Base-by-base conservation (phyloP, 2,113 vertebrate genomes). In the Spea multiplicata region DNA sequence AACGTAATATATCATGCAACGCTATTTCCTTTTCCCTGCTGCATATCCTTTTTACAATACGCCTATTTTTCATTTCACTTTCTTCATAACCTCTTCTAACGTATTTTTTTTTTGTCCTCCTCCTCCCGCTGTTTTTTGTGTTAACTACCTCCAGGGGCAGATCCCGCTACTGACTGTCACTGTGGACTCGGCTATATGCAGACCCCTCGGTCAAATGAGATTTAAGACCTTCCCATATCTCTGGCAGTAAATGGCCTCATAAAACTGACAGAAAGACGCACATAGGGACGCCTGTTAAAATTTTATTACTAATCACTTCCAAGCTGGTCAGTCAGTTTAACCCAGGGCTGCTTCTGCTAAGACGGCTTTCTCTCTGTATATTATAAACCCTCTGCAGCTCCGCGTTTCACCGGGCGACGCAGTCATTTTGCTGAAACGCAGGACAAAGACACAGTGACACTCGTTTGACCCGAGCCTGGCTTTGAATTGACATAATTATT, bases 251-350 rank as follows among this genome's bases (percentile, higher is more conserved):
- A 95, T 91, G 91, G 90, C 88, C 92, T 92, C 92, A 87, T 95
- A 95, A 96, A 95, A 93, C 85, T 94, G 94, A 95, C 94, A 95
- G 90, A 89, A 90, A 91, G 88, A 94, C 81, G 87, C 89, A 94
- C 93, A 91, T 93, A 93, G 89, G 87, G 91, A 92, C 91, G 90
- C 93, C 93, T 91, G 93, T 94, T 95, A 95, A 95, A 93, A 87
- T 94, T 94, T 95, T 95, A 95, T 94, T 95, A 94, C 93, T 95
- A 95, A 96, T 95, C 93, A 94, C 94, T 89, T 92, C 87, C 91
- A 91, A 92, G 92, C 90, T 91, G 86, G 89, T 84, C 81, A 78
- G 82, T 86, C 82, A 84, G 88, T 88, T 89, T 89, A 89, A 87
- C 85, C 71, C n/a, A 85, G 78, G 74, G 70, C 69, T 53, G 69